Percentiles rank a stretch among this genome's conserved stretches.
phyloP scores from a whole-genome alignment of 2,113 vertebrate species.

The Chrysemys picta region DNA sequence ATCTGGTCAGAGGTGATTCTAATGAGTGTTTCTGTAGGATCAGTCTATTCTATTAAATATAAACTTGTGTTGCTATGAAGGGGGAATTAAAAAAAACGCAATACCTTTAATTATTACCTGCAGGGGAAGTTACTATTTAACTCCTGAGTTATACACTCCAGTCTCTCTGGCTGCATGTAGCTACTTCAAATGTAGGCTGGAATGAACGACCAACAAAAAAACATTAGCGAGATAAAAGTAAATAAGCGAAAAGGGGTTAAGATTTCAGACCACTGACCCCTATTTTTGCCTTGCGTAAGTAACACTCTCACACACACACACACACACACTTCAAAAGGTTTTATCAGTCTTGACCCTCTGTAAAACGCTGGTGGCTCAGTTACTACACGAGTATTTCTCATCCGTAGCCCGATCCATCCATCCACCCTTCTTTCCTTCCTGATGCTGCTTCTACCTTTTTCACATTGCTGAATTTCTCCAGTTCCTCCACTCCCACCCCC shows the following conservation, averaged over 20 bases:
- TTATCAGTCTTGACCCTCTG: neutral
- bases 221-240: neutral
- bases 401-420: neutral
- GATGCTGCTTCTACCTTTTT: neutral
- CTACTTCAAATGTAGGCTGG: constrained; percentile 12
- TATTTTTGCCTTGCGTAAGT: neutral
- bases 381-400: neutral
- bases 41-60: constrained; percentile 25
- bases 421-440: neutral
- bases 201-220: constrained; percentile 11
- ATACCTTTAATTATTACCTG: constrained; percentile 74
- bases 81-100: constrained; percentile 13
- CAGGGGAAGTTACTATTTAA: constrained; percentile 67
- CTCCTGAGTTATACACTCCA: constrained; percentile 48
- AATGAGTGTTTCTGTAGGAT: neutral
- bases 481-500: neutral
- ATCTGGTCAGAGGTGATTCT: neutral
- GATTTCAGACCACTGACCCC: neutral
- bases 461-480: neutral
- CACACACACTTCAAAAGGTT: neutral
- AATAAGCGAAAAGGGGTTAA: neutral
- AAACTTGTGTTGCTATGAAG: neutral
- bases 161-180: constrained; percentile 1
- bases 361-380: neutral
- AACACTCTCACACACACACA: neutral